phyloP scores from a whole-genome alignment of 1,140 invertebrate genomes.

The Helicoverpa armigera region DNA sequence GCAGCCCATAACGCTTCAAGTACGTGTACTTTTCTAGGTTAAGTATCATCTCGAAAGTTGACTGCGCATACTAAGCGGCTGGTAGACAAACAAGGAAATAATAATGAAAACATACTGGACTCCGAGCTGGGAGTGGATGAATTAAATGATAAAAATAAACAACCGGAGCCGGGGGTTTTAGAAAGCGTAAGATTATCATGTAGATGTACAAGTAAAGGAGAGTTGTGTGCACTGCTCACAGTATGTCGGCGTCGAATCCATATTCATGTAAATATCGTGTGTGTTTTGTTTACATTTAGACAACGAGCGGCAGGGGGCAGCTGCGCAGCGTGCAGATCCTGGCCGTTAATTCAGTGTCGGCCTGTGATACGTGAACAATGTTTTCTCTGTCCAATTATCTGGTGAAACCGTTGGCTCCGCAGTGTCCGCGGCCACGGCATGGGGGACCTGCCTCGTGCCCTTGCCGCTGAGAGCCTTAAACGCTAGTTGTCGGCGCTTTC shows the following conservation, averaged over 20 bases:
- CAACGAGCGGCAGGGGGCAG: background rate
- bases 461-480: constrained; percentile 23
- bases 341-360: constrained; percentile 8
- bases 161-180: constrained; percentile 31
- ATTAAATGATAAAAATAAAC: constrained; percentile 51
- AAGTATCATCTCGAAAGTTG: constrained; percentile 62
- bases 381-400: constrained; percentile 8
- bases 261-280: constrained; percentile 42
- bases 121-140: constrained; percentile 42
- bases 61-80: constrained; percentile 58
- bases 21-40: constrained; percentile 62
- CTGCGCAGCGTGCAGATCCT: constrained; percentile 21
- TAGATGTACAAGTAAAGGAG: background rate
- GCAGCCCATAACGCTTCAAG: constrained; percentile 45
- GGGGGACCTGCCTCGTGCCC: constrained; percentile 23
- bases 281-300: constrained; percentile 36
- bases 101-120: constrained; percentile 52
- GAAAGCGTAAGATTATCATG: constrained; percentile 40
- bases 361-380: constrained; percentile 8
- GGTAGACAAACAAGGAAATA: constrained; percentile 58
- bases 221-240: constrained; percentile 5
- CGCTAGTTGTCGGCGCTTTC: constrained; percentile 34
- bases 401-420: background rate
- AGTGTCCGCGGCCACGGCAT: background rate
- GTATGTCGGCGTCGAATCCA: constrained; percentile 26